These are phyloP conservation scores for Arbacia lixula DNA, from an alignment of 53 echinoderm and acorn worm genomes.

Conservation along the genomic window DNA sequence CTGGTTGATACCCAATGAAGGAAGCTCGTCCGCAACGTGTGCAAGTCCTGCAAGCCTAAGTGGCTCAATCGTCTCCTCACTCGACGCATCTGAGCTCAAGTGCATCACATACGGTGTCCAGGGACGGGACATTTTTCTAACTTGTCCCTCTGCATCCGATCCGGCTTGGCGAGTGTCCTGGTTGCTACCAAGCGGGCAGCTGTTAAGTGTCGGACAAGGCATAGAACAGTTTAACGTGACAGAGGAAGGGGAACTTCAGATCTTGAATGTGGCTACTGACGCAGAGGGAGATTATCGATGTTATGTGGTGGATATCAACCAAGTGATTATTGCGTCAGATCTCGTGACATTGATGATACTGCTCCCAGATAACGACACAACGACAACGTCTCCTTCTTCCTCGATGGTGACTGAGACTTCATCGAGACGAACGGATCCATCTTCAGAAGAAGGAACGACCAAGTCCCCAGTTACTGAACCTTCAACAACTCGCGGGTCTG, in stretches of 20 bases:
- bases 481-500: too few relatives aligned
- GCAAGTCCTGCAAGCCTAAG: background rate
- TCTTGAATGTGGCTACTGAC: background rate
- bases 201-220: background rate
- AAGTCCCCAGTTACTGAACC: too few relatives aligned
- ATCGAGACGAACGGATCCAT: too few relatives aligned
- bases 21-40: background rate
- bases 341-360: background rate
- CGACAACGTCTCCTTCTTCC: too few relatives aligned
- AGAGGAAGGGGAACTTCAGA: background rate
- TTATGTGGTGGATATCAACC: slow-evolving; percentile 3
- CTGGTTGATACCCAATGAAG: background rate
- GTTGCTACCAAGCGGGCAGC: background rate
- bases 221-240: background rate
- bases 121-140: background rate
- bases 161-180: slow-evolving; percentile 9
- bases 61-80: background rate
- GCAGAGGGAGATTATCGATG: background rate
- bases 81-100: background rate
- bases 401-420: too few relatives aligned
- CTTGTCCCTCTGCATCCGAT: background rate
- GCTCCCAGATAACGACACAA: background rate
- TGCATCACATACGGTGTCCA: background rate
- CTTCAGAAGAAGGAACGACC: too few relatives aligned
- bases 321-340: background rate